Percentiles rank a stretch among this genome's conserved stretches.
Evolutionary conservation across 1,140 invertebrate species (phyloP).

Genomic region (Asbolus verrucosus): DNA sequence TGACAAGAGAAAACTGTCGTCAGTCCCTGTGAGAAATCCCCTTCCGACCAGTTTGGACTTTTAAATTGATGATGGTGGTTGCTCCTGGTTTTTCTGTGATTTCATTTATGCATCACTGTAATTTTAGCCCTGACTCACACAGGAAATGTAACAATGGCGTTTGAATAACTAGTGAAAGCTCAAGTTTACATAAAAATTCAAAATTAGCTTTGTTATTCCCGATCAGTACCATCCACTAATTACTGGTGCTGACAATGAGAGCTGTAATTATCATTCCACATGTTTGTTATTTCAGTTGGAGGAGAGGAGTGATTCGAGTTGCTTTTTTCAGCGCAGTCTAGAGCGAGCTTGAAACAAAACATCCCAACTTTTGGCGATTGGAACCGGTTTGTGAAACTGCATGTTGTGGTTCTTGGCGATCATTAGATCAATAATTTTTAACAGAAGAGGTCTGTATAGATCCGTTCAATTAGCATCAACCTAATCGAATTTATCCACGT

Average conservation of each 20-base stretch:
- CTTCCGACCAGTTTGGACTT: no score
- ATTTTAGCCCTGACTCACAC: background rate
- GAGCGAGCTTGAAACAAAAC: slow-evolving; percentile 19
- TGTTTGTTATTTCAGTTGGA: background rate
- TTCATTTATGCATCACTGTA: no score
- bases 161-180: background rate
- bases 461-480: background rate
- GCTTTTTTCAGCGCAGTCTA: background rate
- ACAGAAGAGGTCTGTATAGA: background rate
- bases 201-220: background rate
- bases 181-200: background rate
- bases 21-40: no score
- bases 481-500: background rate
- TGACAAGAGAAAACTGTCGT: background rate
- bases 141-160: background rate
- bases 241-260: background rate
- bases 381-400: slow-evolving; percentile 22
- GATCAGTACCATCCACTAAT: slow-evolving; percentile 2
- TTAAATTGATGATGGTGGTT: no score
- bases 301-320: background rate
- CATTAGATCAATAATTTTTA: slow-evolving; percentile 6
- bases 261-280: background rate
- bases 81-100: no score
- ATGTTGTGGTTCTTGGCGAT: slow-evolving; percentile 12
- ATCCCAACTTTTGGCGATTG: slow-evolving; percentile 19